Percentiles rank a stretch among this genome's conserved stretches.
Evolutionary conservation across 1,140 invertebrate genomes (phyloP).

Genomic region (Diachasma alloeum): DNA sequence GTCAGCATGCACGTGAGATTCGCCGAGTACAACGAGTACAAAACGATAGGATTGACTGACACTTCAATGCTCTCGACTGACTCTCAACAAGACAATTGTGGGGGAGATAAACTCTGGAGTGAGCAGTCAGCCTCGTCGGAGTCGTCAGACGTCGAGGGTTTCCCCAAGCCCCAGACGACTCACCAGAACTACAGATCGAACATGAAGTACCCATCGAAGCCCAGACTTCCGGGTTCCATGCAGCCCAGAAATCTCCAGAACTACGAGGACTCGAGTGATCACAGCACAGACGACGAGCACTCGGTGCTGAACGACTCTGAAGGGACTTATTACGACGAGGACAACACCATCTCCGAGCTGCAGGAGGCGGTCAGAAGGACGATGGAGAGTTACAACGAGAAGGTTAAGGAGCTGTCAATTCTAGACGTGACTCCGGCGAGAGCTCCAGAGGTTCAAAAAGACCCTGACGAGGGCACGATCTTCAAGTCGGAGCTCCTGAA

Average conservation of each 20-base stretch:
- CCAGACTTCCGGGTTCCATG: neutral
- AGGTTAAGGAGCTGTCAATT: conserved; percentile 25
- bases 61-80: conserved; percentile 49
- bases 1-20: conserved; percentile 59
- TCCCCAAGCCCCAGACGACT: neutral
- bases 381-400: neutral
- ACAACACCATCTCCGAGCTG: conserved; percentile 24
- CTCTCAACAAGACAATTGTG: conserved; percentile 36
- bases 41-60: conserved; percentile 55
- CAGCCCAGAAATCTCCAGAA: neutral
- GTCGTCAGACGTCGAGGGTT: conserved; percentile 45
- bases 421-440: conserved; percentile 13
- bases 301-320: conserved; percentile 13
- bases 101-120: conserved; percentile 47
- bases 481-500: conserved; percentile 71
- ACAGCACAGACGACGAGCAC: conserved; percentile 20
- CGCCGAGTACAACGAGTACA: conserved; percentile 60
- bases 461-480: conserved; percentile 39
- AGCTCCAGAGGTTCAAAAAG: conserved; percentile 32
- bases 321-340: conserved; percentile 15
- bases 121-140: conserved; percentile 46
- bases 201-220: neutral
- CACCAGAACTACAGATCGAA: neutral
- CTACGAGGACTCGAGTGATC: conserved; percentile 19
- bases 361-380: conserved; percentile 12